These are phyloP conservation scores for Limanda limanda DNA, from an alignment of 2,113 vertebrate species.

Conservation along the genomic window DNA sequence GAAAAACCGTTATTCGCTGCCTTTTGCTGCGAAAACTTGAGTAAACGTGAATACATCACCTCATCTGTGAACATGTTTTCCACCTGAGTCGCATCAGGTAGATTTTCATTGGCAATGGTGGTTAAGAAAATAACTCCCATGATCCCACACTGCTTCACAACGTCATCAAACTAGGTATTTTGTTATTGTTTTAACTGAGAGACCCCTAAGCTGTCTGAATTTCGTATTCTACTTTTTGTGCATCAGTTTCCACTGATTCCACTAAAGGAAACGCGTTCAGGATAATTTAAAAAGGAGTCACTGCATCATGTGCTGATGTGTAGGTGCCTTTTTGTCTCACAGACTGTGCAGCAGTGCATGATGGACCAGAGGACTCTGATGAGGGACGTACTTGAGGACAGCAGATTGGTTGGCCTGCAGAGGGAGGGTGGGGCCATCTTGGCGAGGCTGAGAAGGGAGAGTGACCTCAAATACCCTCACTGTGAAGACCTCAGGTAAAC, in stretches of 20 bases:
- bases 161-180: no score
- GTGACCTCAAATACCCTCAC: slow-evolving; percentile 82
- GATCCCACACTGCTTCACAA: no score
- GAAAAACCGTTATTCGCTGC: no score
- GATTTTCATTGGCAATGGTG: no score
- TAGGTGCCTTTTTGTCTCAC: neutral
- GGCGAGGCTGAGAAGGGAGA: slow-evolving; percentile 88
- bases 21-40: no score
- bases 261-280: neutral
- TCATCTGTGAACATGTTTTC: no score
- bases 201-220: no score
- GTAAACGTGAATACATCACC: no score
- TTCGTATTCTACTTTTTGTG: neutral
- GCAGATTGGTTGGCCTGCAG: slow-evolving; percentile 87
- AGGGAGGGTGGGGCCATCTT: slow-evolving; percentile 88
- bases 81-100: no score
- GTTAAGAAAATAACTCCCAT: no score
- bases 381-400: slow-evolving; percentile 86
- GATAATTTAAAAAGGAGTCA: neutral
- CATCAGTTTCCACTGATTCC: neutral
- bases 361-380: slow-evolving; percentile 88
- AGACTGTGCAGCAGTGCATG: slow-evolving; percentile 84
- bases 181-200: no score
- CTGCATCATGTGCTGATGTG: neutral
- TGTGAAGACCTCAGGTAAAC: slow-evolving; percentile 86